These are phyloP conservation scores for Sebastes oblongus DNA, from an alignment of 2,797 vertebrate species.

Conservation along the genomic window DNA sequence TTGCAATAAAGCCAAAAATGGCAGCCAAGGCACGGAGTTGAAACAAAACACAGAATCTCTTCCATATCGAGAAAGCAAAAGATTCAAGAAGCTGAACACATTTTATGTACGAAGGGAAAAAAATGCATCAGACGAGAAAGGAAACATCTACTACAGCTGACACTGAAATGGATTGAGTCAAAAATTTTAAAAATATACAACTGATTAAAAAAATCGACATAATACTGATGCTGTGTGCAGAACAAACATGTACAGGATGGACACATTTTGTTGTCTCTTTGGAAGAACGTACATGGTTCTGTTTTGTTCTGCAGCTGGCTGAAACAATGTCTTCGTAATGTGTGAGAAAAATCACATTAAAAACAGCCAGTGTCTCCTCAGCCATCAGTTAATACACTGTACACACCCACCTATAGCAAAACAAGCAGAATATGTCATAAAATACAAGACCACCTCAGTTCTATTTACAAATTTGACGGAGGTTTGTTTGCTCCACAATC, in stretches of 20 bases:
- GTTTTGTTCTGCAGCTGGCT: background rate
- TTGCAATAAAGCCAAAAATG: background rate
- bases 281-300: background rate
- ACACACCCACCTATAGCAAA: constrained; percentile 20
- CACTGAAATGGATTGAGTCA: constrained; percentile 1
- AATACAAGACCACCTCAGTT: constrained; percentile 24
- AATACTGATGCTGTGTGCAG: background rate
- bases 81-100: background rate
- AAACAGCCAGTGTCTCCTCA: background rate
- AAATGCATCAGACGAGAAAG: background rate
- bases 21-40: constrained; percentile 36
- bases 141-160: background rate
- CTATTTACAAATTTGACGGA: constrained; percentile 68
- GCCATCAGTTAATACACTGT: background rate
- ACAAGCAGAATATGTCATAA: constrained; percentile 32
- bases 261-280: constrained; percentile 7
- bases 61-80: background rate
- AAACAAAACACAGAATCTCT: constrained; percentile 9
- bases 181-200: constrained; percentile 13
- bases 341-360: background rate
- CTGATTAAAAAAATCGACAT: constrained; percentile 15
- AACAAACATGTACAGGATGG: background rate
- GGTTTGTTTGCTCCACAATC: constrained; percentile 33
- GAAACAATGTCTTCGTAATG: background rate
- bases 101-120: background rate